Evolutionary conservation across 1,140 invertebrate species (phyloP), one percentile per base, ranked within the genome.

Genomic region (Spodoptera frugiperda): DNA sequence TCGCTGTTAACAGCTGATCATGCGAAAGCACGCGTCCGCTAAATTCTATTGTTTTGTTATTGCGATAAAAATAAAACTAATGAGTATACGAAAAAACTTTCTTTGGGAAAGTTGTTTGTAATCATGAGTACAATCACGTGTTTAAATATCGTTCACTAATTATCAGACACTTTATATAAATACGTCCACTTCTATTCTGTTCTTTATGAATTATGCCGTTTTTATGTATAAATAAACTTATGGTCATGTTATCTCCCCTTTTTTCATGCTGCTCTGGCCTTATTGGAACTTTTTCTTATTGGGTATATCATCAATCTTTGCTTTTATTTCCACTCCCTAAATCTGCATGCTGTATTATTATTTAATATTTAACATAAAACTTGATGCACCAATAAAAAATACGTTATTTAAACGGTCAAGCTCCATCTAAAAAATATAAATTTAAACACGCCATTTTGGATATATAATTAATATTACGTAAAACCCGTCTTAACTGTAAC

Each of bases 181-280:
- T n/a, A n/a, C n/a, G n/a, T n/a, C n/a, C n/a, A n/a, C 10, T 11
- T 25, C 3, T 25, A 30, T 14, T 14, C 0, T 25, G 12, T 39
- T 39, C 4, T 39, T 39, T 10, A 39, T 4, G 5, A 39, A 39
- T 10, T 39, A 39, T 39, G 33, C 33, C 8, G 33, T 39, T n/a
- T n/a, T n/a, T 39, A 44, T 74, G 33, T 61, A 53, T 61, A 73
- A 70, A 79, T 84, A 88, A 91, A 86, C 86, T 93, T 89, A 94
- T 94, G 89, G 88, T 93, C 90, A 87, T 89, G 89, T 92, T 87
- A 90, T 90, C 85, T 90, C 82, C 90, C 84, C 78, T 86, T 89
- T 91, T 61, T 94, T 83, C 93, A 95, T 88, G 94, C 94, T 93
- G 94, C 94, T 91, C 87, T 86, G 87, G 86, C 89, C 91, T 92